Evolutionary conservation across 2,888 invertebrate species (phyloP).

Genomic region (Drosophila pseudotakahashii): DNA sequence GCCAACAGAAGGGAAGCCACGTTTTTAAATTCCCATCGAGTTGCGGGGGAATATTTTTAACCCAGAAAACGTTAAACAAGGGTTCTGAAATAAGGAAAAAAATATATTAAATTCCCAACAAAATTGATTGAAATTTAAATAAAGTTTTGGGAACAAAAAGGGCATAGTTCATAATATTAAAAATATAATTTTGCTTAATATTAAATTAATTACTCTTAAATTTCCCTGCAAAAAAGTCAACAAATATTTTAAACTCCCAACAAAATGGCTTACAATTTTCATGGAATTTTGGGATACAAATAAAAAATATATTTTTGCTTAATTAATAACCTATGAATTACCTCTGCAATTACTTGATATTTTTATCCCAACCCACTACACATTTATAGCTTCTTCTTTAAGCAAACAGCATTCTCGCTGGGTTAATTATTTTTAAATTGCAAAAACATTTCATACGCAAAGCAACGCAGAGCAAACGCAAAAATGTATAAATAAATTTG

Average conservation of each 20-base stretch:
- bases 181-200: too few species aligned
- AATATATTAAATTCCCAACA: too few species aligned
- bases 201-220: too few species aligned
- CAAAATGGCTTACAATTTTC: too few species aligned
- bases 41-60: background rate
- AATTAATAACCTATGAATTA: background rate
- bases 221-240: too few species aligned
- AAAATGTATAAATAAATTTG: constrained; percentile 68
- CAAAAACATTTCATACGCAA: constrained; percentile 40
- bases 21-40: constrained; percentile 20
- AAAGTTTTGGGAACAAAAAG: too few species aligned
- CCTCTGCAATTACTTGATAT: background rate
- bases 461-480: constrained; percentile 32
- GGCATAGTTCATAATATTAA: too few species aligned
- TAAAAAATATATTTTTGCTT: too few species aligned
- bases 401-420: constrained; percentile 22
- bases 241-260: too few species aligned
- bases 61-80: background rate
- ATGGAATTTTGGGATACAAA: too few species aligned
- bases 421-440: constrained; percentile 50
- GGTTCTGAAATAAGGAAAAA: background rate
- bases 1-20: constrained; percentile 7
- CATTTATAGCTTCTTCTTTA: constrained; percentile 17
- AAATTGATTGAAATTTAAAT: too few species aligned
- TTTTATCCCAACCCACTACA: constrained; percentile 8